Conservation (phyloP, 2,797 vertebrate species). For the Rhinophrynus dorsalis region DNA sequence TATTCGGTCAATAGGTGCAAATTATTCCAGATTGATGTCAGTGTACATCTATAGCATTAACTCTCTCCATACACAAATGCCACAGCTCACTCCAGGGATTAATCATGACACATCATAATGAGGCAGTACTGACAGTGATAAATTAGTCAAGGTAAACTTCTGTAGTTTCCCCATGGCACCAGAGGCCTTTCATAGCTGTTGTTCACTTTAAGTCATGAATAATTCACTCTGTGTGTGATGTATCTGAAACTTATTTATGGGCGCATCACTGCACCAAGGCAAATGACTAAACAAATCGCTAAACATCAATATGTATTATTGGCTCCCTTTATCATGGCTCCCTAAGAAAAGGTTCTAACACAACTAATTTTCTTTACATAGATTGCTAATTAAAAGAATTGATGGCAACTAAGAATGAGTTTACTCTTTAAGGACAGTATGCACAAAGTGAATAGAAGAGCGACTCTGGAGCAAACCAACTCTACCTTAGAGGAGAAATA, state of each 20-base stretch:
- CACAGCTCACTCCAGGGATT: conserved; percentile 7
- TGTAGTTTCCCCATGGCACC: background rate
- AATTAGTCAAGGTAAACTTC: background rate
- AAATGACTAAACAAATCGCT: conserved; percentile 25
- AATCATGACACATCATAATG: background rate
- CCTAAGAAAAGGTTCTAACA: too few relatives aligned
- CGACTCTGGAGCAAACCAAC: too few relatives aligned
- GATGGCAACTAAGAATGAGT: too few relatives aligned
- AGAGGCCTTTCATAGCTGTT: background rate
- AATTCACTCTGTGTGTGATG: conserved; percentile 19
- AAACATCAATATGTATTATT: conserved; percentile 15
- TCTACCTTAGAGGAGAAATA: too few relatives aligned
- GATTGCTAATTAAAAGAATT: too few relatives aligned
- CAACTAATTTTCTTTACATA: too few relatives aligned
- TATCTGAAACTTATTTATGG: conserved; percentile 14
- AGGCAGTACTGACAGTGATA: conserved; percentile 10
- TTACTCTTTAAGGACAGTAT: too few relatives aligned
- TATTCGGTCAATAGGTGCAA: too few relatives aligned
- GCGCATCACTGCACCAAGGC: conserved; percentile 1
- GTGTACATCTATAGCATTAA: too few relatives aligned
- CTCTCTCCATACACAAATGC: too few relatives aligned
- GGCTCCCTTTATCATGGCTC: background rate
- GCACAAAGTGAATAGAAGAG: too few relatives aligned
- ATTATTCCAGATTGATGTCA: too few relatives aligned
- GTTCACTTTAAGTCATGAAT: conserved; percentile 15